Conservation (phyloP, 64 coral and sea anemone species). For the Stylophora pistillata region DNA sequence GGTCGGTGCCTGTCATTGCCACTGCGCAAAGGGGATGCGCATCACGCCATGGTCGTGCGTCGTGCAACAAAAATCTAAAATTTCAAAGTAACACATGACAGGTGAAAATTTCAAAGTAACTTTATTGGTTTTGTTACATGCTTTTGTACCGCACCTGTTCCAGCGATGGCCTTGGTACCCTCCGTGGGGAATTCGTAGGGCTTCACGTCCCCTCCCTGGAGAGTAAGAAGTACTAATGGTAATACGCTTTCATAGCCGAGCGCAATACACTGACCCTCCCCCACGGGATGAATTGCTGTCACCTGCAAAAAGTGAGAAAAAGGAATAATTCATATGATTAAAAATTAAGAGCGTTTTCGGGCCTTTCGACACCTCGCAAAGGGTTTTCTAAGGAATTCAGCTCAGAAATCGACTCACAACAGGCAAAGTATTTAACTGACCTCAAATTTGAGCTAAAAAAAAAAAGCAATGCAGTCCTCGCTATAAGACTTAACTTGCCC, state of each 20-base stretch:
- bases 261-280: conserved; percentile 72
- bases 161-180: conserved; percentile 75
- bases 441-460: background rate
- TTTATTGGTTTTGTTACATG: no score
- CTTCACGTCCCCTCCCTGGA: conserved; percentile 66
- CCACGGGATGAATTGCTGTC: conserved; percentile 68
- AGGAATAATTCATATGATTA: background rate
- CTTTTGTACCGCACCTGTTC: conserved; percentile 43
- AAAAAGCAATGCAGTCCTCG: background rate
- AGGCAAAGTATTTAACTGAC: no score
- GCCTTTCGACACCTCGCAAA: background rate
- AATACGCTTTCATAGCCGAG: conserved; percentile 74
- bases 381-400: no score
- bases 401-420: no score
- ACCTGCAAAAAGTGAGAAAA: conserved; percentile 38
- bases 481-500: no score
- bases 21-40: no score
- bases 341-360: background rate
- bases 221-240: conserved; percentile 67
- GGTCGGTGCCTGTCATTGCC: no score
- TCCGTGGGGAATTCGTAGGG: conserved; percentile 29
- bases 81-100: background rate
- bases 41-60: no score
- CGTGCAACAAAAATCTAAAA: no score
- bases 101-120: no score